Evolutionary conservation across 2,113 vertebrate species (phyloP).

Genomic region (Neolamprologus toae): DNA sequence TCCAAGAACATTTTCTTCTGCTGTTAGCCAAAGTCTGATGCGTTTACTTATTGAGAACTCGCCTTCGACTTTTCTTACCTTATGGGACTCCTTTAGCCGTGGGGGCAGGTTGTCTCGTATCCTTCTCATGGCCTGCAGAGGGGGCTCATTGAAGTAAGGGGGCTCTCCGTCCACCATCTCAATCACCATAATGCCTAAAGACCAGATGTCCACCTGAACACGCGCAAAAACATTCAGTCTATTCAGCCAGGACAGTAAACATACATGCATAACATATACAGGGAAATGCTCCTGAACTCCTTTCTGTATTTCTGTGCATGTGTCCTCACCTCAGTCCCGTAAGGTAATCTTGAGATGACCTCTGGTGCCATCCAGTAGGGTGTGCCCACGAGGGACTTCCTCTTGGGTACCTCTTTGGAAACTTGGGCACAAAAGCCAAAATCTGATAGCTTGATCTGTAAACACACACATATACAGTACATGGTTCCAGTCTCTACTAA

Average conservation of each 20-base stretch:
- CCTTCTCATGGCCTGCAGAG: slow-evolving; percentile 97
- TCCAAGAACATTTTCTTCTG: neutral
- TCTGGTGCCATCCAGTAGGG: slow-evolving; percentile 98
- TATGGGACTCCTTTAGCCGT: slow-evolving; percentile 89
- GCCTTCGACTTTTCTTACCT: slow-evolving; percentile 58
- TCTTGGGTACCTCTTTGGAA: slow-evolving; percentile 96
- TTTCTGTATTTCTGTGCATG: too few species aligned
- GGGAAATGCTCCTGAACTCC: neutral
- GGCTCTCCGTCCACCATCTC: slow-evolving; percentile 99
- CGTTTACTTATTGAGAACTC: neutral
- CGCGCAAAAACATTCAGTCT: neutral
- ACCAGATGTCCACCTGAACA: slow-evolving; percentile 93
- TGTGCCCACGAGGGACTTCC: slow-evolving; percentile 94
- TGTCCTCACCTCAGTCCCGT: slow-evolving; percentile 86
- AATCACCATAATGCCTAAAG: slow-evolving; percentile 97
- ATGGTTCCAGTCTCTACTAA: neutral
- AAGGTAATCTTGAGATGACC: slow-evolving; percentile 95
- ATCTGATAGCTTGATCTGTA: slow-evolving; percentile 94
- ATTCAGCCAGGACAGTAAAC: neutral
- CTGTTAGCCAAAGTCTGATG: neutral
- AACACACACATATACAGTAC: neutral
- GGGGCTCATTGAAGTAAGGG: slow-evolving; percentile 97
- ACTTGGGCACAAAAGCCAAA: slow-evolving; percentile 99
- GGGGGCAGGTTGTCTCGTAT: slow-evolving; percentile 97
- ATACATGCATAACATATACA: neutral